A percentile compares a stretch with the other conserved stretches of the same genome.
Conservation (phyloP, 2,113 vertebrate genomes). For the Nycticryphes semicollaris region DNA sequence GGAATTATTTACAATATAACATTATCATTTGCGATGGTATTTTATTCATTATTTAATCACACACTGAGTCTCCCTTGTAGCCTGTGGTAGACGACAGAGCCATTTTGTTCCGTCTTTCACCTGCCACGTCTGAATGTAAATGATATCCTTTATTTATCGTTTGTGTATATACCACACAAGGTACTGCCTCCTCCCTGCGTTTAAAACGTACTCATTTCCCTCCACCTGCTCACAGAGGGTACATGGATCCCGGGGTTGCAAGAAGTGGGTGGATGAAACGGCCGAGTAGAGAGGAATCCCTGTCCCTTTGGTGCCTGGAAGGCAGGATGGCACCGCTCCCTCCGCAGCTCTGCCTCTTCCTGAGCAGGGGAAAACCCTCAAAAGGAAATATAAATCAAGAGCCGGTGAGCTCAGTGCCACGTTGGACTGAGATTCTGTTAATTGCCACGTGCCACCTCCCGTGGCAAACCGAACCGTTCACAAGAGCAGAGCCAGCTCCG, state of each 20-base stretch:
- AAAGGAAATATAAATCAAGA: background rate
- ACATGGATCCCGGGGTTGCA: background rate
- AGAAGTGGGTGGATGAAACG: background rate
- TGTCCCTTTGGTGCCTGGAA: background rate
- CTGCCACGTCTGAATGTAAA: background rate
- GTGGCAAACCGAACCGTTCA: background rate
- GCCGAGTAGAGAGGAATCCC: background rate
- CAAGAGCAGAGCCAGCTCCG: background rate
- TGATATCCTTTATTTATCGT: background rate
- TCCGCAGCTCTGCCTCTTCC: background rate
- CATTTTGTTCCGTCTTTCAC: conserved; percentile 19
- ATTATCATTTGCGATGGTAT: conserved; percentile 37
- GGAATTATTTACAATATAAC: conserved; percentile 61
- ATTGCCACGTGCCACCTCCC: background rate
- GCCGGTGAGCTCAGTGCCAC: accelerated
- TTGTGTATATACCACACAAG: background rate
- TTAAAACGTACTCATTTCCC: background rate
- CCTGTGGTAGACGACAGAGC: background rate
- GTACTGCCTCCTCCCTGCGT: background rate
- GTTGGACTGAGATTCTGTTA: background rate
- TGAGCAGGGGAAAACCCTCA: background rate
- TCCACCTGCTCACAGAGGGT: background rate
- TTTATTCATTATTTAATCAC: conserved; percentile 63
- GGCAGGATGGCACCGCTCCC: background rate
- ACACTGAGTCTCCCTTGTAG: background rate